Conservation (phyloP, 2,113 vertebrate species). For the Catharus fuscescens region DNA sequence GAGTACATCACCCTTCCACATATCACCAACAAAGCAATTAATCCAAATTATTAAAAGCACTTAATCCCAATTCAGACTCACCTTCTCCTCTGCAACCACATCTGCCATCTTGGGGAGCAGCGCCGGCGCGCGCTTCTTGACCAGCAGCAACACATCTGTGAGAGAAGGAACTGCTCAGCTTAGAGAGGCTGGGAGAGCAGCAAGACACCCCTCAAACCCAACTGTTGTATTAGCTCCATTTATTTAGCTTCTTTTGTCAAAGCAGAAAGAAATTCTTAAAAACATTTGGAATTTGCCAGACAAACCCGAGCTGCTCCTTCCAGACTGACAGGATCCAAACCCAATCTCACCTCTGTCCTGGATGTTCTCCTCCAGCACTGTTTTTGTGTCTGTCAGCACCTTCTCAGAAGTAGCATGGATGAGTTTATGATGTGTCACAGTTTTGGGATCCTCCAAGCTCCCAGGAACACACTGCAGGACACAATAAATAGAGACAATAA, state of each 20-base stretch:
- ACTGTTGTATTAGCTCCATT: neutral
- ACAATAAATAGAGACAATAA: neutral
- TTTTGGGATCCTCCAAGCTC: constrained; percentile 94
- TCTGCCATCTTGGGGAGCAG: constrained; percentile 90
- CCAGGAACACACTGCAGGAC: constrained; percentile 84
- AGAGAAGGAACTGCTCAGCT: neutral
- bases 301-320: neutral
- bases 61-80: constrained; percentile 34
- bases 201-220: rapidly evolving
- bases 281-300: neutral
- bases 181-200: neutral
- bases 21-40: neutral
- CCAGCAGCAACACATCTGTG: constrained; percentile 88
- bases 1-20: neutral
- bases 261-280: neutral
- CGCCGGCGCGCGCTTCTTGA: constrained; percentile 87
- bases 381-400: constrained; percentile 89
- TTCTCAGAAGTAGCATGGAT: constrained; percentile 92
- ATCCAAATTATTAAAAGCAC: too few species aligned
- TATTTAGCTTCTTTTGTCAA: neutral
- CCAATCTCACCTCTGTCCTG: constrained; percentile 87
- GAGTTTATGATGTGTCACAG: constrained; percentile 91
- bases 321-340: neutral
- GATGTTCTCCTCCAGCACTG: constrained; percentile 89
- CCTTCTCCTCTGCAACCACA: constrained; percentile 91